Evolutionary conservation across 2,888 invertebrate genomes (phyloP).

Genomic region (Onthophagus sagittarius): DNA sequence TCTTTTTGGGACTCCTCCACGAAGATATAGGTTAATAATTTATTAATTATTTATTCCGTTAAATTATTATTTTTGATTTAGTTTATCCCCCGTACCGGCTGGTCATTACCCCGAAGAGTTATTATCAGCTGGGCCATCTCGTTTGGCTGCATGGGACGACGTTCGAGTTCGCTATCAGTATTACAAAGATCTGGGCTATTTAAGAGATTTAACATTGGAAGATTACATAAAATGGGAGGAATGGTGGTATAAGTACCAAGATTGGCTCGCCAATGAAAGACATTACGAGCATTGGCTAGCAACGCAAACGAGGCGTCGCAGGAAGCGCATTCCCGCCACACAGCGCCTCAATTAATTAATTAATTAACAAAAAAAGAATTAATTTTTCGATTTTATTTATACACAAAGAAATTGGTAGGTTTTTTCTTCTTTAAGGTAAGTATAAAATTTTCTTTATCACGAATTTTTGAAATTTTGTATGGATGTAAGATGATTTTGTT

Average conservation of each 20-base stretch:
- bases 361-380: background rate
- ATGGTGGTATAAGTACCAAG: slow-evolving; percentile 92
- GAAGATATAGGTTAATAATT: slow-evolving; percentile 48
- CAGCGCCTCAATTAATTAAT: slow-evolving; percentile 47
- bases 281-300: slow-evolving; percentile 70
- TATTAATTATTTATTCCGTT: background rate
- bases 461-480: too few species aligned
- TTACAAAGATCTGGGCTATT: slow-evolving; percentile 82
- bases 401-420: background rate
- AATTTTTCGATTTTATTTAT: background rate
- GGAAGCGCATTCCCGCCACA: slow-evolving; percentile 43
- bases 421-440: background rate
- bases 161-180: slow-evolving; percentile 84
- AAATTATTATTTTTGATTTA: slow-evolving; percentile 33
- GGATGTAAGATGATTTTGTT: too few species aligned
- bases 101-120: slow-evolving; percentile 79
- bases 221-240: slow-evolving; percentile 93
- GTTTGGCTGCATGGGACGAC: slow-evolving; percentile 82
- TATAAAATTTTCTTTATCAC: background rate
- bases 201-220: slow-evolving; percentile 71
- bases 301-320: slow-evolving; percentile 44
- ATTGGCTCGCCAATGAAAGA: slow-evolving; percentile 81
- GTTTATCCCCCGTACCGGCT: slow-evolving; percentile 63
- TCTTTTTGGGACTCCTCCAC: slow-evolving; percentile 54
- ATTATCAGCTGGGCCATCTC: slow-evolving; percentile 66